Evolutionary conservation across 92 coral and sea anemone genomes (phyloP), one percentile per base, ranked within the genome.

Genomic region (Diadumene lineata): DNA sequence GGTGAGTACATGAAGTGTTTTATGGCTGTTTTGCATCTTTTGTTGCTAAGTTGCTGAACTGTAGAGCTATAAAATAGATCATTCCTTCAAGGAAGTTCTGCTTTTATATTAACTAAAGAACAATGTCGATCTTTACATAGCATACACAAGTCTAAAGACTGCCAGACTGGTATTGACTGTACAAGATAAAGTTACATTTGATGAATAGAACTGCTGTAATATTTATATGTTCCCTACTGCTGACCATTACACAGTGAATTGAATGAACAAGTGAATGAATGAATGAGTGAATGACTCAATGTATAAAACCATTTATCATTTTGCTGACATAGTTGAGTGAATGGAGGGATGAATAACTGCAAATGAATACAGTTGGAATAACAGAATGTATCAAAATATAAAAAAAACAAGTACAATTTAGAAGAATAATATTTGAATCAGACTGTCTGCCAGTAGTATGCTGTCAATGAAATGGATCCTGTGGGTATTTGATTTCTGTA

Each of bases 1-100:
- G 68, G 68, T 62, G 68, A 62, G 68, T 62, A 62, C 68, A 62
- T 62, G 43, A 28, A 62, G 18, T 62, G 31, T 62, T 30, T 62
- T 62, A 43, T 62, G 68, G 34, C 68, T 62, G 31, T 15, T 62
- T 62, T 62, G 7, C 6, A 6, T 62, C 31, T 62, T 11, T 43
- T 62, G 43, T 62, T 31, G 43, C 68, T 31, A 38, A 23, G 68
- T 31, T 62, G 34, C 31, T 62, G 29, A 62, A 31, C 68, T 62
- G 68, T 62, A 31, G 13, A 28, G 27, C 68, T 62, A 4, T 62
- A 62, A 29, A 62, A 30, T 62, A 21, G 31, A 62, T 19, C n/a
- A 29, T 27, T 62, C 0, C 13, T 62, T 30, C 23, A 28, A 9
- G 68, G 68, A 28, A 31, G 68, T 28, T 62, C 13, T 62, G 32